These are phyloP conservation scores for Macrosiphum euphorbiae DNA, from an alignment of 2,888 invertebrate genomes.

Conservation along the genomic window DNA sequence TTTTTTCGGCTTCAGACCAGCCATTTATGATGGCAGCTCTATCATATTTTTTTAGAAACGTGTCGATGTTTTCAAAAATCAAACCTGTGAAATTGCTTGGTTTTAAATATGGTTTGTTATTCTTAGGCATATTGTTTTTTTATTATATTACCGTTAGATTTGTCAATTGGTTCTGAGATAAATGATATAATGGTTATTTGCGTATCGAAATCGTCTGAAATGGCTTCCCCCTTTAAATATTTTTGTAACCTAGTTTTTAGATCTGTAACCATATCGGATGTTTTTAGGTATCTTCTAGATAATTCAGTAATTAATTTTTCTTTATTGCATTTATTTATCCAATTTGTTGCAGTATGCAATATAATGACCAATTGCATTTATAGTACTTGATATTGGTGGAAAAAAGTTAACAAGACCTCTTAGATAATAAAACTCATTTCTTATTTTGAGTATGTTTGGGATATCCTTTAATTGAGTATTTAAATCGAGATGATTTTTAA, in stretches of 20 bases:
- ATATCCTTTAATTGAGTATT: neutral
- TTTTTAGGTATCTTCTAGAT: neutral
- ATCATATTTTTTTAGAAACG: neutral
- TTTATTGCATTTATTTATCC: neutral
- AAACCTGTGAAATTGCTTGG: neutral
- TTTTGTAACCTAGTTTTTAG: neutral
- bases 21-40: neutral
- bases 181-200: neutral
- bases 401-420: conserved; percentile 1
- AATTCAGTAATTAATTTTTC: neutral
- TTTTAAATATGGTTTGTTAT: neutral
- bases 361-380: neutral
- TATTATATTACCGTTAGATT: neutral
- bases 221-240: neutral
- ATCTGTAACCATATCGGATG: neutral
- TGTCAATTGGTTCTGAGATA: neutral
- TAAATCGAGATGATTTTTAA: neutral
- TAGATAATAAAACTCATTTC: neutral
- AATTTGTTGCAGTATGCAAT: neutral
- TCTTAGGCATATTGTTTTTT: neutral
- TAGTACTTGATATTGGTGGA: neutral
- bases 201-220: neutral
- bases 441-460: neutral
- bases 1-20: neutral
- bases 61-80: neutral